phyloP scores from a whole-genome alignment of 2,797 vertebrate species.

The Tenualosa ilisha region DNA sequence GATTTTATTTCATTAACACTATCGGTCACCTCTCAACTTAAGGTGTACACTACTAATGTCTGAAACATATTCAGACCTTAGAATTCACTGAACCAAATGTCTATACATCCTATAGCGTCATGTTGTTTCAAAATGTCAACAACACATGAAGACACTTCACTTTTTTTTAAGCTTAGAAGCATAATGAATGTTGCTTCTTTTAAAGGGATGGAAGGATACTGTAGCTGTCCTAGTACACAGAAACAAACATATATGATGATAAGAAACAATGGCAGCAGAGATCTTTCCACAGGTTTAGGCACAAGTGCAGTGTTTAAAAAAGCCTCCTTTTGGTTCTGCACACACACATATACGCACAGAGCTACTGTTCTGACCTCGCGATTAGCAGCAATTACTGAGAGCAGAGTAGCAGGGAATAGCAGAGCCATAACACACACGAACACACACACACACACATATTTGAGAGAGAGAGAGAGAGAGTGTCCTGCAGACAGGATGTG shows the following conservation, averaged over 20 bases:
- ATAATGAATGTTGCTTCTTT: neutral
- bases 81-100: neutral
- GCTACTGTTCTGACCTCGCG: neutral
- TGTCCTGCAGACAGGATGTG: slow-evolving; percentile 6
- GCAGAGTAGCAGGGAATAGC: neutral
- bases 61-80: no score
- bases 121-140: neutral
- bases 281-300: neutral
- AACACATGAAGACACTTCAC: neutral
- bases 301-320: neutral
- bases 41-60: neutral
- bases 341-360: neutral
- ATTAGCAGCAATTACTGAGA: slow-evolving; percentile 4
- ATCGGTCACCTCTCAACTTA: neutral
- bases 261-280: neutral
- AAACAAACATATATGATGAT: neutral
- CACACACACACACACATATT: neutral
- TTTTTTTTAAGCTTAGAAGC: neutral
- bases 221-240: neutral
- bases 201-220: neutral
- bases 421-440: neutral
- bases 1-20: neutral
- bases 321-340: neutral
- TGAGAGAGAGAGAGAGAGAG: neutral
- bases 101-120: neutral